Base-by-base conservation (phyloP, 2,888 invertebrate genomes). In the Tortricodes alternella region DNA sequence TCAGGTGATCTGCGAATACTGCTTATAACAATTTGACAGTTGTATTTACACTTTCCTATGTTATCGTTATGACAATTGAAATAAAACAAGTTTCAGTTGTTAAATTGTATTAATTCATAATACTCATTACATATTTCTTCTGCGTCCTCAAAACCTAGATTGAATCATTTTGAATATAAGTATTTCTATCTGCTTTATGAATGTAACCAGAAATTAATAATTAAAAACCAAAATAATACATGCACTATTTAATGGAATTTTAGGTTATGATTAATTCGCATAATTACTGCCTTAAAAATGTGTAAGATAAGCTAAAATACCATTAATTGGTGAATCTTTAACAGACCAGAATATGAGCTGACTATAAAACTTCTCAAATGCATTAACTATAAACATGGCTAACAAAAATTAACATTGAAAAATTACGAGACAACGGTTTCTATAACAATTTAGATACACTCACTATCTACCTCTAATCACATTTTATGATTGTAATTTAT, bases 21-120 rank as follows among this genome's bases (percentile, higher is more conserved):
- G 35, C 41, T 41, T 24, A 44, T 27, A 37, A 56, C 55, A 43
- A 48, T 35, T 49, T 55, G 49, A 49, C 44, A 23, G 3, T 44
- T 50, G 21, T 55, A 55, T 55, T 34, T 56, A 56, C 49, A 56
- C 21, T 35, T 7, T 37, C 37, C 11, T 46, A 56, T 46, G 37
- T 32, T 39, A 49, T 64, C 32, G 13, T 41, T n/a, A n/a, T 23
- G 18, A 59, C 46, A 72, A 73, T 73, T 72, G 60, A 82, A 85
- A 85, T 80, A 63, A 83, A 66, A 65, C 65, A 52, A 61, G 41
- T 39, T 58, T 70, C 62, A 73, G 65, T 75, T 80, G 77, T 87
- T 88, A 88, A 79, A 70, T 80, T 87, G 79, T 87, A 87, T 86
- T 87, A 85, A 81, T 84, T 73, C 65, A 68, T 78, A 55, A 55